A percentile compares a stretch with the other conserved stretches of the same genome.
phyloP scores from a whole-genome alignment of 2,797 vertebrate species.

The Urocyon cinereoargenteus region DNA sequence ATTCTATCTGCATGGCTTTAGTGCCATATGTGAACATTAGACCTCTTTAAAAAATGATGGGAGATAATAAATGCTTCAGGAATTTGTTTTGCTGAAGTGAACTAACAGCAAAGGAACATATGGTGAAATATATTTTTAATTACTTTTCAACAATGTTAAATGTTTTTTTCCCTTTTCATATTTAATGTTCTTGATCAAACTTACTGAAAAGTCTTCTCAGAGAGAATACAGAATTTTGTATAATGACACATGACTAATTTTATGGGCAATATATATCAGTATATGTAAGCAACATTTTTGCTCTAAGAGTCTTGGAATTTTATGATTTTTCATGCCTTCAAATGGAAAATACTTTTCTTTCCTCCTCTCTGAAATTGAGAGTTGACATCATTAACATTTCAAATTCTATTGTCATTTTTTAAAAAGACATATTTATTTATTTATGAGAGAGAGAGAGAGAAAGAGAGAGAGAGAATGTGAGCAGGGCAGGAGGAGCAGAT shows the following conservation, averaged over 20 bases:
- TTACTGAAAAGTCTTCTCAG: conserved; percentile 83
- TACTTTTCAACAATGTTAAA: conserved; percentile 90
- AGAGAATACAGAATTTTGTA: conserved; percentile 82
- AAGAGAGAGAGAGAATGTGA: background rate
- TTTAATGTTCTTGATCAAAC: conserved; percentile 88
- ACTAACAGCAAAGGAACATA: conserved; percentile 86
- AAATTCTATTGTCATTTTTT: background rate
- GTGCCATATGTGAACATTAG: conserved; percentile 87
- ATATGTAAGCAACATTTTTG: conserved; percentile 77
- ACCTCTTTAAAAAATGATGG: conserved; percentile 88
- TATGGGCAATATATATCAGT: conserved; percentile 83
- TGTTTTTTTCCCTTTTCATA: conserved; percentile 88
- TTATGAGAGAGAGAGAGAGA: background rate
- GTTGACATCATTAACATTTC: background rate
- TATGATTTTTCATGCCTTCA: conserved; percentile 72
- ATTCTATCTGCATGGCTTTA: conserved; percentile 84
- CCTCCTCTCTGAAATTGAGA: background rate
- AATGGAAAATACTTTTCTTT: conserved; percentile 71
- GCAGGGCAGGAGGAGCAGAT: background rate
- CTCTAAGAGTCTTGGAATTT: conserved; percentile 76
- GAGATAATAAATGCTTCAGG: conserved; percentile 87
- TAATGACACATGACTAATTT: conserved; percentile 87
- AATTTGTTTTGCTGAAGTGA: conserved; percentile 88
- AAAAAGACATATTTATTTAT: background rate
- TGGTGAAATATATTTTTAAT: conserved; percentile 91